These are phyloP conservation scores for Cordilura impudica DNA, from an alignment of 2,888 invertebrate genomes.

Conservation along the genomic window DNA sequence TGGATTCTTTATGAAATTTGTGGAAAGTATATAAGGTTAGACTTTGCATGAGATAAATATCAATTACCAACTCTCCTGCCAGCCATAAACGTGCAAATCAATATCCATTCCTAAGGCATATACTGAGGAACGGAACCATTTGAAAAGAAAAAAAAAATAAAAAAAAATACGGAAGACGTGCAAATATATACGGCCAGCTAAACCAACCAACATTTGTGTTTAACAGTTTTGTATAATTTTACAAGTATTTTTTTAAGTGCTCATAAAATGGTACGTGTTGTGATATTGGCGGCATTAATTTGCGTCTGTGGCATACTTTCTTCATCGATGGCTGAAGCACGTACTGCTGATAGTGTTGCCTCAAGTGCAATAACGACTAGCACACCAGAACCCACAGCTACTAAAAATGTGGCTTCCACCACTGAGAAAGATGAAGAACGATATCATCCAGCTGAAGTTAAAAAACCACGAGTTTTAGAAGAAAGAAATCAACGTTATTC, in stretches of 20 bases:
- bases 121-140: constrained; percentile 11
- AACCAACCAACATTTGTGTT: constrained; percentile 7
- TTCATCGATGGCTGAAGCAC: constrained; percentile 37
- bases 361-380: constrained; percentile 49
- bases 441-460: constrained; percentile 62
- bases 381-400: background rate
- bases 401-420: background rate
- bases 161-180: background rate
- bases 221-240: constrained; percentile 26
- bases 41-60: constrained; percentile 59
- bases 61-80: constrained; percentile 66
- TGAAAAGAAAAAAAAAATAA: background rate
- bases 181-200: background rate
- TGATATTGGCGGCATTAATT: constrained; percentile 45
- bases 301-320: constrained; percentile 44
- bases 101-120: constrained; percentile 31
- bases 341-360: constrained; percentile 56
- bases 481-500: constrained; percentile 64
- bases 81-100: constrained; percentile 59
- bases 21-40: constrained; percentile 68
- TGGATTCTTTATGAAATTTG: constrained; percentile 23
- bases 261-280: constrained; percentile 62
- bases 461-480: constrained; percentile 66
- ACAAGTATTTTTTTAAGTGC: constrained; percentile 28
- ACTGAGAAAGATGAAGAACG: constrained; percentile 4